phyloP scores from a whole-genome alignment of 1,140 invertebrate genomes.

The Metopolophium dirhodum region DNA sequence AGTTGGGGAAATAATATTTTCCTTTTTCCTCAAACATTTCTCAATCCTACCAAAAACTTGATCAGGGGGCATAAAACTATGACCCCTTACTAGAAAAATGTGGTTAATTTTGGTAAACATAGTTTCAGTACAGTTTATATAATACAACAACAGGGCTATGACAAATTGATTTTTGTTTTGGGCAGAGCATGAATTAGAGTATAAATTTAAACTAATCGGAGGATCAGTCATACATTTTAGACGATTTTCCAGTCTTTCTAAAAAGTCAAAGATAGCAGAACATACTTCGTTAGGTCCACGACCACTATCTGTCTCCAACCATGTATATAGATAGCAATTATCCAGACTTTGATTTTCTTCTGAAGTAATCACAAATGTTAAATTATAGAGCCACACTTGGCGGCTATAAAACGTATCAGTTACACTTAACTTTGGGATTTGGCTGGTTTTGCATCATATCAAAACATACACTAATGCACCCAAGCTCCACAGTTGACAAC shows the following conservation, averaged over 20 bases:
- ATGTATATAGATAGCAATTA: background rate
- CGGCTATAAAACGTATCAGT: too few relatives aligned
- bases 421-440: too few relatives aligned
- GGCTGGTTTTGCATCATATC: too few relatives aligned
- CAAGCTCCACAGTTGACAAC: too few relatives aligned
- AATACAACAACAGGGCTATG: background rate
- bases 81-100: constrained; percentile 62
- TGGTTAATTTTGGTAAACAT: constrained; percentile 58
- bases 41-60: too few relatives aligned
- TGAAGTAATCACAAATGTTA: too few relatives aligned
- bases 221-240: background rate
- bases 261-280: background rate
- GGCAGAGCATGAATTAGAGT: background rate
- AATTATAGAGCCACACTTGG: too few relatives aligned
- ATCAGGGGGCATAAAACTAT: constrained; percentile 61
- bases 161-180: constrained; percentile 21
- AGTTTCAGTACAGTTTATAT: constrained; percentile 6
- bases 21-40: too few relatives aligned
- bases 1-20: too few relatives aligned
- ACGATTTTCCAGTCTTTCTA: background rate
- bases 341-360: too few relatives aligned
- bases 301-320: background rate
- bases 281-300: background rate
- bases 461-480: too few relatives aligned
- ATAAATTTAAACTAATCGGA: background rate